Evolutionary conservation across 1,140 invertebrate genomes (phyloP), one percentile per base, ranked within the genome.

Genomic region (Drosophila neocordata): DNA sequence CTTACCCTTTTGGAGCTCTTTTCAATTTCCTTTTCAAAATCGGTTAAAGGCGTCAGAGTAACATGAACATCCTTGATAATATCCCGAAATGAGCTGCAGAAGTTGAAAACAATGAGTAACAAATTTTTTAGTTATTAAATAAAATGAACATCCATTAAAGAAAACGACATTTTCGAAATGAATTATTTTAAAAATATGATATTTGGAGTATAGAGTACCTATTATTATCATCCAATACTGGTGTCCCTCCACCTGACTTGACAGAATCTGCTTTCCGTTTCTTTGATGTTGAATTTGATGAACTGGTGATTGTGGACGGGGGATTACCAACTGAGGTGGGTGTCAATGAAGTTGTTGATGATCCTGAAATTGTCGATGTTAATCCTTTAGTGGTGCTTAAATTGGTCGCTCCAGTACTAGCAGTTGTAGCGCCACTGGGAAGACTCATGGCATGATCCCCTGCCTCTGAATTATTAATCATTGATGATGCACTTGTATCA

Each of bases 1-100:
- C 90, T 89, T 65, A 91, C 90, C 81, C 87, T 79, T 34, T 91
- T 91, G 5, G 90, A 89, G 64, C 78, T 89, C 58, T 90, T 91
- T 64, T 91, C 90, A 38, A 89, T 90, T 84, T 91, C 90, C 68
- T 87, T 89, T 37, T 91, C 90, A 66, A 90, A 90, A 63, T 92
- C 90, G 7, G 90, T 80, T 51, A 91, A 61, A 13, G 91, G 84
- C 15, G 91, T 91, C 44, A 92, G 60, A 4, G 90, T 75, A 5
- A 92, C 91, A 31, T 88, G 87, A 34, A 91, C 79, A 67, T 92
- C 91, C 71, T 91, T 92, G 24, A 91, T 89, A 53, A 90, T 73
- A 71, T 84, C 90, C 38, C 89, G 84, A 77, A 85, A 90, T 38
- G 77, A 69, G 59, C 89, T 90, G 48, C 0, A 58, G 22, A 18